Evolutionary conservation across 2,797 vertebrate species (phyloP), one percentile per base, ranked within the genome.

Genomic region (Paramormyrops hopkinsi): DNA sequence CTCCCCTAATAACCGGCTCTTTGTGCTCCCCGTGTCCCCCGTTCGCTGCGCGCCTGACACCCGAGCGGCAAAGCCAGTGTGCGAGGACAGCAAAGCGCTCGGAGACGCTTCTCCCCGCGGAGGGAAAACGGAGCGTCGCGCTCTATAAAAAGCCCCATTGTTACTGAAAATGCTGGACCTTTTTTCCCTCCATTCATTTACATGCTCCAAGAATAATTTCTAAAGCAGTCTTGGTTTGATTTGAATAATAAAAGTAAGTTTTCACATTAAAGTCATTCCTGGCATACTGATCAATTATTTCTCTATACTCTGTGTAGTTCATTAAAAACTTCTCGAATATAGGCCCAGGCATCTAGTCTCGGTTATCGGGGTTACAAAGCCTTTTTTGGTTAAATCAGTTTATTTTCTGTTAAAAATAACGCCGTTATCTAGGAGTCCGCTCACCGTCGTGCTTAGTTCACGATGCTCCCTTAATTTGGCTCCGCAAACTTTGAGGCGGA

Each of bases 71-170:
- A 22, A 59, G 7, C 37, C 19, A 46, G 44, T 46, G 33, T 46
- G 76, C 14, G 76, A 22, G 19, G 79, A 41, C 17, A 84, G 82
- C 46, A 4, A 50, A 50, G 82, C n/a, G 37, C 82, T 50, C 82
- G 37, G 73, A 79, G 37, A 79, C 73, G 69, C 29, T 37, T 41
- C 69, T 76, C 33, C 69, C 29, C 65, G 65, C 29, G 25, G 82
- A 51, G 51, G 65, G 25, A 65, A 59, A 88, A 44, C 62, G 25
- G 0, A 48, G 69, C 59, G 87, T n/a, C 9, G 62, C 62, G 12
- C 48, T 88, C 62, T 88, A 19, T 73, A 73, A 73, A 76, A 73
- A 76, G 51, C 50, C 33, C 87, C 25, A 51, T 88, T 76, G 87
- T 88, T 29, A 88, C 46, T 88, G 22, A 88, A 88, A 76, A 73